A percentile compares a stretch with the other conserved stretches of the same genome.
These are phyloP conservation scores for Microplitis demolitor DNA, from an alignment of 1,140 invertebrate species.

Conservation along the genomic window DNA sequence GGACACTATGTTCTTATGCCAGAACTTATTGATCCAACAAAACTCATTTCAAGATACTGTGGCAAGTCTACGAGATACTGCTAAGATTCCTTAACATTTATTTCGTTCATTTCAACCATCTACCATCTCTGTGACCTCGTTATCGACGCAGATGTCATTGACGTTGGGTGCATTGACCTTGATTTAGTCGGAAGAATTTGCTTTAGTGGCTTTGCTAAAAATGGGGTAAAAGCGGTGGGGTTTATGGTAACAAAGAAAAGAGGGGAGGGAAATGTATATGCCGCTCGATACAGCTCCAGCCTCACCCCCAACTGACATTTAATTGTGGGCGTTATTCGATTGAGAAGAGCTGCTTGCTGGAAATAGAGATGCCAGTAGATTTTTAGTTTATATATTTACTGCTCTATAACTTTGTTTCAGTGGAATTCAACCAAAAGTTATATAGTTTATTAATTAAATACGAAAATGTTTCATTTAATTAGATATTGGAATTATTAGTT, in stretches of 20 bases:
- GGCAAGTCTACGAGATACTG: conserved; percentile 64
- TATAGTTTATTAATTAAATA: too few species aligned
- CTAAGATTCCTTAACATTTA: conserved; percentile 49
- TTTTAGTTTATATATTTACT: too few species aligned
- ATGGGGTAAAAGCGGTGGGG: conserved; percentile 24
- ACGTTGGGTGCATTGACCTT: neutral
- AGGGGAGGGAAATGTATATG: conserved; percentile 63
- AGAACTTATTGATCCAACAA: conserved; percentile 65
- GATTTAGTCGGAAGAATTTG: too few species aligned
- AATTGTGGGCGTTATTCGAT: neutral
- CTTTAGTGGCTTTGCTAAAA: neutral
- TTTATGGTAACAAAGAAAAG: conserved; percentile 50
- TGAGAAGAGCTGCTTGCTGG: too few species aligned
- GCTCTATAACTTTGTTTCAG: too few species aligned
- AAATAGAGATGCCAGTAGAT: too few species aligned
- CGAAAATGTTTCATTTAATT: too few species aligned
- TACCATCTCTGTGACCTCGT: conserved; percentile 16
- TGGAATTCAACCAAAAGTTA: too few species aligned
- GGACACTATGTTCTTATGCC: conserved; percentile 62
- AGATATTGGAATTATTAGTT: too few species aligned
- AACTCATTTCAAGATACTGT: conserved; percentile 66
- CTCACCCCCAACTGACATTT: conserved; percentile 48
- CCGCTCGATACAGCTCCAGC: conserved; percentile 64
- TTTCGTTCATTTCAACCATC: conserved; percentile 28
- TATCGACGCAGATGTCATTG: neutral